phyloP scores from a whole-genome alignment of 2,113 vertebrate genomes.

The Macrotus californicus region DNA sequence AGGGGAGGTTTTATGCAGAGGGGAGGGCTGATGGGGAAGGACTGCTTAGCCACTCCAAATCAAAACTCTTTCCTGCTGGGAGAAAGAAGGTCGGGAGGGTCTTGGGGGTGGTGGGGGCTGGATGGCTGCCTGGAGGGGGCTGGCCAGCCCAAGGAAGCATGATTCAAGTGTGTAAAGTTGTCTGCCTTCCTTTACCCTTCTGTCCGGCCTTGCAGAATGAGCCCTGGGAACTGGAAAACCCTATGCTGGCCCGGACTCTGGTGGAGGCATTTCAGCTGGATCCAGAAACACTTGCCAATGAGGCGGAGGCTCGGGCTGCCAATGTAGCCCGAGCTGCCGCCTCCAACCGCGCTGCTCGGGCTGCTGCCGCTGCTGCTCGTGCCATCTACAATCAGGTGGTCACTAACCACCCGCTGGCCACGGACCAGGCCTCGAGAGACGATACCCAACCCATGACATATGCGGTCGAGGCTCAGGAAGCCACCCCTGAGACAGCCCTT shows the following conservation, averaged over 20 bases:
- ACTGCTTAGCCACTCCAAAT: background rate
- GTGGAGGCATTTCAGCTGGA: constrained; percentile 58
- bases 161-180: background rate
- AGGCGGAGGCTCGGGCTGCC: constrained; percentile 3
- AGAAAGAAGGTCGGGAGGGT: background rate
- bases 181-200: background rate
- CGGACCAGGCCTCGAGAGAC: background rate
- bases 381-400: constrained; percentile 24
- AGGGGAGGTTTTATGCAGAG: background rate
- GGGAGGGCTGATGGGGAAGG: background rate
- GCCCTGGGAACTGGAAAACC: constrained; percentile 61
- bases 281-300: constrained; percentile 38
- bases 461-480: background rate
- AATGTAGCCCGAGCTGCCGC: constrained; percentile 30
- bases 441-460: background rate
- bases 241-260: constrained; percentile 58
- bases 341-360: constrained; percentile 41
- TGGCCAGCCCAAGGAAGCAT: background rate
- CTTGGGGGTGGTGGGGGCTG: background rate
- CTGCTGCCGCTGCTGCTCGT: background rate
- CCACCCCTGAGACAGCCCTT: background rate
- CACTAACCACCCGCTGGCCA: background rate
- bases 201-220: constrained; percentile 47
- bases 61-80: background rate
- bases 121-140: background rate